These are phyloP conservation scores for Mastacembelus armatus DNA, from an alignment of 2,797 vertebrate genomes.

Conservation along the genomic window DNA sequence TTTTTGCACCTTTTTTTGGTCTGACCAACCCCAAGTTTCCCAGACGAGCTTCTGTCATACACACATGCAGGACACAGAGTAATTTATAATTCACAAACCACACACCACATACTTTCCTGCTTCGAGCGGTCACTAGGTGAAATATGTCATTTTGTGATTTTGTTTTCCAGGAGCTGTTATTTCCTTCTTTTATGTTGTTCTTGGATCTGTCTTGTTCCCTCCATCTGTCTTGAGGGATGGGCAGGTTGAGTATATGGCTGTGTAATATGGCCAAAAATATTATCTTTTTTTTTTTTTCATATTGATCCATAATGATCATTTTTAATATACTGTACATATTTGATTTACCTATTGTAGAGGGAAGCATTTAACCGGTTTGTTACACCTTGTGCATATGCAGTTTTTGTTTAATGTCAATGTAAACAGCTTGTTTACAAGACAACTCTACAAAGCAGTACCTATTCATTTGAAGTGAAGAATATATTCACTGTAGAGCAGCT, in stretches of 20 bases:
- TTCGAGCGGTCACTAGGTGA: conserved; percentile 30
- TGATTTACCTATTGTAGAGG: too few relatives aligned
- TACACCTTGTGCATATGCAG: too few relatives aligned
- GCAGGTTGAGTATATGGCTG: conserved; percentile 1
- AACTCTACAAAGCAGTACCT: too few relatives aligned
- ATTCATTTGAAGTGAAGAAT: too few relatives aligned
- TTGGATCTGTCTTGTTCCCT: conserved; percentile 34
- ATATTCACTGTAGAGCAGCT: too few relatives aligned
- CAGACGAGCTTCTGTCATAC: conserved; percentile 17
- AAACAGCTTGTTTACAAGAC: too few relatives aligned
- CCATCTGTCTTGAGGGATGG: conserved; percentile 30
- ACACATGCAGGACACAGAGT: conserved; percentile 26
- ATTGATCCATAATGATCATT: too few relatives aligned
- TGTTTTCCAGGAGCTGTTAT: conserved; percentile 52
- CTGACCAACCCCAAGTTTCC: conserved; percentile 35
- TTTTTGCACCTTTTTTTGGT: conserved; percentile 53
- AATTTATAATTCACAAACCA: conserved; percentile 49
- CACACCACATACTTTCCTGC: conserved; percentile 42
- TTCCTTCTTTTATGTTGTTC: conserved; percentile 48
- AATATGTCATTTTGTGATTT: conserved; percentile 50
- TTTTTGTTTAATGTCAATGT: too few relatives aligned
- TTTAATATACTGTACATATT: too few relatives aligned
- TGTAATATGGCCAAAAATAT: too few relatives aligned
- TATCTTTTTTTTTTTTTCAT: too few relatives aligned
- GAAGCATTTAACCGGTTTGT: too few relatives aligned